Conservation (phyloP, 23 tunicate genomes). For the Oikopleura dioica region DNA sequence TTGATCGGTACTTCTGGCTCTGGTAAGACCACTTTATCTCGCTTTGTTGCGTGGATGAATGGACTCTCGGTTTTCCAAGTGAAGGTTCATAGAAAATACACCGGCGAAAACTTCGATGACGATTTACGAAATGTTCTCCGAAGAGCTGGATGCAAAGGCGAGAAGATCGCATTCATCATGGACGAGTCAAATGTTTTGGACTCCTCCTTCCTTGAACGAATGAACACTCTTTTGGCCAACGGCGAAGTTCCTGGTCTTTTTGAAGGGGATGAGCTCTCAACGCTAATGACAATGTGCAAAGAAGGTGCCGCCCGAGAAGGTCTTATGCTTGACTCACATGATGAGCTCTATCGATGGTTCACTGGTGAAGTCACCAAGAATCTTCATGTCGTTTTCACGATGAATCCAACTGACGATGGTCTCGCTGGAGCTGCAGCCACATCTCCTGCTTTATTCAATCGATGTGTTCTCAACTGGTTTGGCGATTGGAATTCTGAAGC, state of each 20-base stretch:
- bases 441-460: conserved; percentile 89
- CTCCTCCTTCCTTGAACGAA: conserved; percentile 73
- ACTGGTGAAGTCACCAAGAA: conserved; percentile 89
- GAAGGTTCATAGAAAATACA: conserved; percentile 93
- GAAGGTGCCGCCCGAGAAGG: conserved; percentile 93
- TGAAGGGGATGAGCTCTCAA: conserved; percentile 82
- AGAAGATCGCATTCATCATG: conserved; percentile 86
- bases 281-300: conserved; percentile 95
- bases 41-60: conserved; percentile 99
- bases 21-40: conserved; percentile 75
- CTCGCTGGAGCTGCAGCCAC: conserved; percentile 84
- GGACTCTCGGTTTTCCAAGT: conserved; percentile 74
- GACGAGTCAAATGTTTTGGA: conserved; percentile 95
- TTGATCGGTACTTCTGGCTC: conserved; percentile 94
- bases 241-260: conserved; percentile 94
- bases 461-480: conserved; percentile 97
- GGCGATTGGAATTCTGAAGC: conserved; percentile 98
- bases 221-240: conserved; percentile 73
- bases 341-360: conserved; percentile 84
- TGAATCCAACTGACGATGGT: conserved; percentile 96
- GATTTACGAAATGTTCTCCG: conserved; percentile 69
- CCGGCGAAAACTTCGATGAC: conserved; percentile 76
- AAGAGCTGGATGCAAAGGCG: conserved; percentile 94
- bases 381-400: conserved; percentile 89
- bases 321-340: conserved; percentile 91